phyloP scores from a whole-genome alignment of 2,888 invertebrate genomes.

The Odontocerum albicorne region DNA sequence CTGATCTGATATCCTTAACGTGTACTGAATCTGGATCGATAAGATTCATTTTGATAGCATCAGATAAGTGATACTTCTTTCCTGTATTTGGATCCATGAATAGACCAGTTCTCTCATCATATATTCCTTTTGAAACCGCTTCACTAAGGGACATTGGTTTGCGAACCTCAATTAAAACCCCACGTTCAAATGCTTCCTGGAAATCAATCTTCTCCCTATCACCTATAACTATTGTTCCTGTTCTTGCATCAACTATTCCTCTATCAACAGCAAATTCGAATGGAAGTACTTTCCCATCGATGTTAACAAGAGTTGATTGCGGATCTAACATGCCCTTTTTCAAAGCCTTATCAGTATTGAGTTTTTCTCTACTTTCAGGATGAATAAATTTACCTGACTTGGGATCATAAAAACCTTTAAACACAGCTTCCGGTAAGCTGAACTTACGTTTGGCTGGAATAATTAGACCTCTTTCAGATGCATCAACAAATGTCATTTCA shows the following conservation, averaged over 20 bases:
- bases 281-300: slow-evolving; percentile 78
- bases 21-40: slow-evolving; percentile 84
- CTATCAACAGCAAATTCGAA: slow-evolving; percentile 81
- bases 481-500: slow-evolving; percentile 78
- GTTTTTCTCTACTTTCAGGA: slow-evolving; percentile 75
- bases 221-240: slow-evolving; percentile 67
- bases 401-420: slow-evolving; percentile 87
- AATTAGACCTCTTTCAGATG: slow-evolving; percentile 79
- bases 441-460: slow-evolving; percentile 81
- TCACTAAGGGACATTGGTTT: slow-evolving; percentile 81
- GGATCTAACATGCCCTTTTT: slow-evolving; percentile 82
- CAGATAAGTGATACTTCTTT: slow-evolving; percentile 73
- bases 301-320: slow-evolving; percentile 81
- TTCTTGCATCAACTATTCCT: slow-evolving; percentile 74
- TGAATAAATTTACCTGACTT: slow-evolving; percentile 80
- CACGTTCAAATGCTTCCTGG: slow-evolving; percentile 82
- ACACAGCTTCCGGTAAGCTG: slow-evolving; percentile 86
- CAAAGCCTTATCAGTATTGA: slow-evolving; percentile 82
- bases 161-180: slow-evolving; percentile 77
- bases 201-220: slow-evolving; percentile 71
- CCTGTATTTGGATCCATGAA: slow-evolving; percentile 84
- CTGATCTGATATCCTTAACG: slow-evolving; percentile 75
- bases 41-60: slow-evolving; percentile 79
- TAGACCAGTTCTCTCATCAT: slow-evolving; percentile 73
- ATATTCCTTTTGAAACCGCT: slow-evolving; percentile 79